A percentile compares a stretch with the other conserved stretches of the same genome.
Evolutionary conservation across 1,140 invertebrate species (phyloP).

Genomic region (Aphidius gifuensis): DNA sequence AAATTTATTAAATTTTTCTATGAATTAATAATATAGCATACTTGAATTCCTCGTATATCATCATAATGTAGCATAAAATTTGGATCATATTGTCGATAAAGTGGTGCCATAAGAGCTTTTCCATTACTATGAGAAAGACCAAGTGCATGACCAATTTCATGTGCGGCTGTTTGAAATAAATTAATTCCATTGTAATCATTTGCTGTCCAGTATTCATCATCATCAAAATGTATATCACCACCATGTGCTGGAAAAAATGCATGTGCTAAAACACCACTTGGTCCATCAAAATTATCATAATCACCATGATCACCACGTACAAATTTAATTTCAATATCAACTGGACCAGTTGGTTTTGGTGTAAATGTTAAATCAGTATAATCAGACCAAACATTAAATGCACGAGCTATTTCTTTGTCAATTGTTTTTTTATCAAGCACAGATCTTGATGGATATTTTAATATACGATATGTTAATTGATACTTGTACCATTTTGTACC

Average conservation of each 20-base stretch:
- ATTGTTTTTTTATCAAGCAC: slow-evolving; percentile 68
- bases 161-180: slow-evolving; percentile 92
- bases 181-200: slow-evolving; percentile 78
- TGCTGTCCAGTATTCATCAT: slow-evolving; percentile 81
- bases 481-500: slow-evolving; percentile 89
- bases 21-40: slow-evolving; percentile 27
- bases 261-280: slow-evolving; percentile 86
- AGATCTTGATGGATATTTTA: slow-evolving; percentile 73
- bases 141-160: slow-evolving; percentile 93
- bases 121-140: slow-evolving; percentile 89
- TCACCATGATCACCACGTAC: slow-evolving; percentile 88
- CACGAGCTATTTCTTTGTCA: slow-evolving; percentile 75
- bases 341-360: slow-evolving; percentile 69
- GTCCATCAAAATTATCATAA: slow-evolving; percentile 91
- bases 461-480: slow-evolving; percentile 84
- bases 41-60: slow-evolving; percentile 77
- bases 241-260: slow-evolving; percentile 94
- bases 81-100: slow-evolving; percentile 86
- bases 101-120: slow-evolving; percentile 86
- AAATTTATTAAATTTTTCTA: neutral
- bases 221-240: slow-evolving; percentile 92
- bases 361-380: slow-evolving; percentile 83
- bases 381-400: slow-evolving; percentile 82
- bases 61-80: slow-evolving; percentile 79
- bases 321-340: slow-evolving; percentile 88